Base-by-base conservation (phyloP, 1,140 invertebrate species). In the Neodiprion virginianus region DNA sequence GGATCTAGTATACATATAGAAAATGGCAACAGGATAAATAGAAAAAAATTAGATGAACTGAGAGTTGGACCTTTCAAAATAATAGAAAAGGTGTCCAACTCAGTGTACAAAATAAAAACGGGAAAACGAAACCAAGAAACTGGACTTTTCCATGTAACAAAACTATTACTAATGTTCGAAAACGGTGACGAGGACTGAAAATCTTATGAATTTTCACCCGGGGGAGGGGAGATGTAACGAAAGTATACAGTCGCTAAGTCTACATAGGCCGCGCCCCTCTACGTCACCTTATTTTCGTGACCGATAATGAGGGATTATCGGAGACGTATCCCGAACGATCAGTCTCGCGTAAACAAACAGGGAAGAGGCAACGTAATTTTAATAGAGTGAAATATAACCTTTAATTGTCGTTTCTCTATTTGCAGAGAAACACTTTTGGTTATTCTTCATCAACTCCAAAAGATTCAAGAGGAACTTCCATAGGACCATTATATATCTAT, bases 41-140 rank as follows among this genome's bases (percentile, higher is more conserved):
- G 69, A 68, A 69, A 74, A 68, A 76, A 76, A 74, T n/a, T 76
- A 21, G 75, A 76, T 65, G 67, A 74, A 66, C 40, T 76, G 4
- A 73, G 68, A 50, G 48, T 76, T 47, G 72, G 75, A 71, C 73
- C 73, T 17, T 76, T 74, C 61, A 14, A 69, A 23, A 74, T 74
- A 74, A 49, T n/a, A 9, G 66, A 75, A 40, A 75, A 72, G 40
- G 53, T 69, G 53, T 75, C 75, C 23, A 47, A 74, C 49, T 74
- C 73, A 53, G 72, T 75, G 7, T 75, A 72, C 40, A 50, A 72
- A 72, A 75, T 72, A 53, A 50, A 72, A 48, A 68, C 71, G 12
- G 65, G 66, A 14, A n/a, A 72, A 14, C 67, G 53, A 28, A 75
- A 75, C 61, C 23, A 50, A 14, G 65, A 72, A 69, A 67, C 70